Evolutionary conservation across 2,888 invertebrate genomes (phyloP), one percentile per base, ranked within the genome.

Genomic region (Acleris emargana): DNA sequence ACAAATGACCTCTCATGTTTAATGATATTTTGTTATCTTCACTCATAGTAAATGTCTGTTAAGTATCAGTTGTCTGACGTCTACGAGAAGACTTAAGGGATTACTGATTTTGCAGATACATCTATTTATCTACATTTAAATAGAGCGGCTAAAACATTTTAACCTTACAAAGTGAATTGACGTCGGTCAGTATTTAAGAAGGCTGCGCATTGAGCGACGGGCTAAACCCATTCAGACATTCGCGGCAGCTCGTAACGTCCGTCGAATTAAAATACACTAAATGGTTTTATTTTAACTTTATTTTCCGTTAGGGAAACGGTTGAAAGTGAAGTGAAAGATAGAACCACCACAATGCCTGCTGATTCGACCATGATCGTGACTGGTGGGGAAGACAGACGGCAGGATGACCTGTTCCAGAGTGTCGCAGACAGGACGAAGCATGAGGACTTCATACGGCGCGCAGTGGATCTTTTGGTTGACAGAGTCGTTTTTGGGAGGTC

Each of bases 401-500:
- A 79, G n/a, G 82, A 82, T 45, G 81, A 78, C 57, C 76, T 80
- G 71, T 94, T 92, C 79, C 94, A 94, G 77, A 95, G 95, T 79
- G 87, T 95, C 64, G 94, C 96, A 1, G 92, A 93, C 45, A 91
- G 93, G 73, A 87, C 93, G 18, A 90, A 93, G 50, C 96, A 97
- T 81, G 97, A 96, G 80, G 93, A 94, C 54, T 97, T 97, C 79
- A 90, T 97, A 50, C 91, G 95, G 58, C 93, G 94, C 69, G 95
- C 95, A 67, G 93, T 96, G 55, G 96, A 97, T 66, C 85, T 96
- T 68, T 88, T 97, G 71, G 89, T 97, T 50, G 94, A 96, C 69
- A 93, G 96, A 64, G 96, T 96, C 5, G 94, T 97, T 13, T 97
- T 97, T 76, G 94, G 95, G 76, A 95, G 96, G 58, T 95, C 96